Percentiles rank a stretch among this genome's conserved stretches.
These are phyloP conservation scores for Eumacrocentrus americanus DNA, from an alignment of 2,888 invertebrate species.

Conservation along the genomic window DNA sequence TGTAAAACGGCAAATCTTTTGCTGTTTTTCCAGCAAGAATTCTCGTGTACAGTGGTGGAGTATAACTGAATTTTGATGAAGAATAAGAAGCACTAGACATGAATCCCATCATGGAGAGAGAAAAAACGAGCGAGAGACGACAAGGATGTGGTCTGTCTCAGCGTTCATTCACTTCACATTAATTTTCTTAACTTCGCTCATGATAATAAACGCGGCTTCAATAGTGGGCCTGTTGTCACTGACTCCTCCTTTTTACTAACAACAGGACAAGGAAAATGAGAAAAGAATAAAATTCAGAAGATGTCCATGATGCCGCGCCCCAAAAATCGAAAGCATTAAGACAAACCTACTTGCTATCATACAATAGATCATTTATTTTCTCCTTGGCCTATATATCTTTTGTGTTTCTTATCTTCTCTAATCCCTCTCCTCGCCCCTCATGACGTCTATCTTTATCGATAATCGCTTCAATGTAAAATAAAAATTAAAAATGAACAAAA, in stretches of 20 bases:
- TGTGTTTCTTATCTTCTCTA: neutral
- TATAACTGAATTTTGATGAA: too few relatives aligned
- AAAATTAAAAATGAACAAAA: neutral
- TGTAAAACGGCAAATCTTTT: neutral
- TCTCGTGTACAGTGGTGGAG: too few relatives aligned
- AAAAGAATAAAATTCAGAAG: neutral
- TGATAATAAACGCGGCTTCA: neutral
- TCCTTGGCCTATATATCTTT: neutral
- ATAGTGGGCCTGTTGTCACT: constrained; percentile 1
- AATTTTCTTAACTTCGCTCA: neutral
- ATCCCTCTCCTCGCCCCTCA: neutral
- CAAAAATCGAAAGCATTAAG: constrained; percentile 14
- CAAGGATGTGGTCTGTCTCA: neutral
- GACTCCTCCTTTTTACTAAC: neutral
- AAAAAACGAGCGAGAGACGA: neutral
- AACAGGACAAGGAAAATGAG: neutral
- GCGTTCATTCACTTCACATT: neutral
- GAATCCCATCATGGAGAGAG: neutral
- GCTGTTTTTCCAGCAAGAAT: too few relatives aligned
- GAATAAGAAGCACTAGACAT: too few relatives aligned
- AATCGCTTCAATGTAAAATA: neutral
- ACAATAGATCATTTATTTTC: constrained; percentile 7
- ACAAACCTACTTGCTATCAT: neutral
- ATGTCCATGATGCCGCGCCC: constrained; percentile 9
- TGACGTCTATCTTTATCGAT: neutral